Percentiles rank a stretch among this genome's conserved stretches.
Conservation (phyloP, 2,888 invertebrate species). For the Auanema sp. region DNA sequence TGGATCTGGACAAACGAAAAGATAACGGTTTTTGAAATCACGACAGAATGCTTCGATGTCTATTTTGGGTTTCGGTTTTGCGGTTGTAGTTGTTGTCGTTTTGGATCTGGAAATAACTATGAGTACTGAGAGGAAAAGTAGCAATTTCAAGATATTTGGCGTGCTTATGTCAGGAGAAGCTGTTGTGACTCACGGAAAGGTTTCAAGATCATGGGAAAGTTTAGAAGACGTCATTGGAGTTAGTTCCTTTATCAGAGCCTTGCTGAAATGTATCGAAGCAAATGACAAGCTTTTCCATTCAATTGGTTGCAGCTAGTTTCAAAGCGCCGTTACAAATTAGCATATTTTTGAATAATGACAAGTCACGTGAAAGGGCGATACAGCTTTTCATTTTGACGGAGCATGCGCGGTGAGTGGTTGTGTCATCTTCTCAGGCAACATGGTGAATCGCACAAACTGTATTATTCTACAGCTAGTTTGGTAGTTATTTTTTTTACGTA, state of each 20-base stretch:
- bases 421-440: no score
- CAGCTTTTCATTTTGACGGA: no score
- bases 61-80: conserved; percentile 8
- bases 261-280: conserved; percentile 5
- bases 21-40: conserved; percentile 59
- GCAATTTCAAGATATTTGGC: neutral
- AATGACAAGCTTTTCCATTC: neutral
- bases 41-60: conserved; percentile 50
- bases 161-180: conserved; percentile 3
- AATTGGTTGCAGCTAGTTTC: no score
- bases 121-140: neutral
- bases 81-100: neutral
- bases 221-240: conserved; percentile 11
- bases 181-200: neutral
- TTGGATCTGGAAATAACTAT: neutral
- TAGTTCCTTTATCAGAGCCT: conserved; percentile 19
- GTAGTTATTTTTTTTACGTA: no score
- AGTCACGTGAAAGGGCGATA: no score
- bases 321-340: no score
- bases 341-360: no score
- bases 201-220: neutral
- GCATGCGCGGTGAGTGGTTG: no score
- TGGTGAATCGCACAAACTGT: no score
- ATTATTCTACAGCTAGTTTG: no score
- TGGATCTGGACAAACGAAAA: conserved; percentile 60